These are phyloP conservation scores for Cavia aperea DNA, from an alignment of 2,113 vertebrate genomes.

Conservation along the genomic window DNA sequence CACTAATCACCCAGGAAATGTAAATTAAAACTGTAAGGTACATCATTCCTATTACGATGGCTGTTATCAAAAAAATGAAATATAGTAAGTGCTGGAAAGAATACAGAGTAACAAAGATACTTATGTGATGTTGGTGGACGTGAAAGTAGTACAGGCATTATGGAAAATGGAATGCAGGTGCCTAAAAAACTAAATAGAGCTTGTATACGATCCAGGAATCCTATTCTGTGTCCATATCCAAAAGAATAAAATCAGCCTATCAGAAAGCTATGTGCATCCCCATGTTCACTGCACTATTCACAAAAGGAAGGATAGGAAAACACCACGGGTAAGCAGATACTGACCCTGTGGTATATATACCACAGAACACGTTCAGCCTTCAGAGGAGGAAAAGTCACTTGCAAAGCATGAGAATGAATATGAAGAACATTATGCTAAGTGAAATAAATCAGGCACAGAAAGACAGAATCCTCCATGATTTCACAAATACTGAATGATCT, in stretches of 20 bases:
- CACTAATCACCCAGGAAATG: neutral
- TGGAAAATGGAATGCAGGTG: neutral
- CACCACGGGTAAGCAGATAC: neutral
- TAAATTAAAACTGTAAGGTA: neutral
- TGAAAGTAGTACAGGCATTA: neutral
- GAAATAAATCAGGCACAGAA: neutral
- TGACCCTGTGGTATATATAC: neutral
- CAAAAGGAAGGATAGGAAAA: neutral
- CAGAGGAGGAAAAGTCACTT: neutral
- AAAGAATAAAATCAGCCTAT: neutral
- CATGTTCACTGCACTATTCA: neutral
- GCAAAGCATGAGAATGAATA: neutral
- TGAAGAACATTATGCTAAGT: neutral
- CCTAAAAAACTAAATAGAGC: neutral
- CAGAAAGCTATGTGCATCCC: neutral
- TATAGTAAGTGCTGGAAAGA: neutral
- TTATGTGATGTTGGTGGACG: no score
- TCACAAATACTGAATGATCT: neutral
- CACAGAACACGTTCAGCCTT: neutral
- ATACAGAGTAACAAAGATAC: no score
- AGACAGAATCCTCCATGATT: neutral
- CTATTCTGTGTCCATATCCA: neutral
- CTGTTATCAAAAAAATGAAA: neutral
- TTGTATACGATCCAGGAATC: neutral
- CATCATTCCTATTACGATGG: neutral